Evolutionary conservation across 2,888 invertebrate genomes (phyloP).

Genomic region (Thereva nobilitata): DNA sequence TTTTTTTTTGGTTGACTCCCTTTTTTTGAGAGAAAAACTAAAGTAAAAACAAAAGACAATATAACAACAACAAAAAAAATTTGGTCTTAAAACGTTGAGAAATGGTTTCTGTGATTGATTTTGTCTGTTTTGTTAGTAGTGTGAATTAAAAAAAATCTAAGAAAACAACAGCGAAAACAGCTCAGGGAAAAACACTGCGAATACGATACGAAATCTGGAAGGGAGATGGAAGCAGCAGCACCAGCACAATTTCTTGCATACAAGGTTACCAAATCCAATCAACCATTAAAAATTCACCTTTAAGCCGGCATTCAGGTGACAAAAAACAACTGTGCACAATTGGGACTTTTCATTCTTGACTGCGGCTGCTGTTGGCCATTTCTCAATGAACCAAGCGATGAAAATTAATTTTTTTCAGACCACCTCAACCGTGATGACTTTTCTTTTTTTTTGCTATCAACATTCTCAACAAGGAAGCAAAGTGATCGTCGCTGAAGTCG

Average conservation of each 20-base stretch:
- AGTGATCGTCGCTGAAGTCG: too few species aligned
- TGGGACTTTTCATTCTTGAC: constrained; percentile 14
- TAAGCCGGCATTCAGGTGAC: constrained; percentile 20
- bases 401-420: constrained; percentile 33
- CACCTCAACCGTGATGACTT: constrained; percentile 17
- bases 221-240: constrained; percentile 17
- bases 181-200: constrained; percentile 4
- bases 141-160: not conserved
- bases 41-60: not conserved
- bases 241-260: constrained; percentile 1
- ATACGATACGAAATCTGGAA: too few species aligned
- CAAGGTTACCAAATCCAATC: constrained; percentile 36
- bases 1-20: not conserved
- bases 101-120: constrained; percentile 25
- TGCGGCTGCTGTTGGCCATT: constrained; percentile 7
- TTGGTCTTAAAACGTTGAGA: not conserved
- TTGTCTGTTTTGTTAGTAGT: not conserved
- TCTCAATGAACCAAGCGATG: constrained; percentile 36
- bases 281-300: constrained; percentile 38
- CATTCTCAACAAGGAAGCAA: too few species aligned
- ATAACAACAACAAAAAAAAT: not conserved
- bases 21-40: not conserved
- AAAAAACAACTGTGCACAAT: constrained; percentile 31
- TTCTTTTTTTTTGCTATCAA: constrained; percentile 5
- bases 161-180: too few species aligned